Conservation (phyloP, 2,113 vertebrate genomes). For the Phycodurus eques region DNA sequence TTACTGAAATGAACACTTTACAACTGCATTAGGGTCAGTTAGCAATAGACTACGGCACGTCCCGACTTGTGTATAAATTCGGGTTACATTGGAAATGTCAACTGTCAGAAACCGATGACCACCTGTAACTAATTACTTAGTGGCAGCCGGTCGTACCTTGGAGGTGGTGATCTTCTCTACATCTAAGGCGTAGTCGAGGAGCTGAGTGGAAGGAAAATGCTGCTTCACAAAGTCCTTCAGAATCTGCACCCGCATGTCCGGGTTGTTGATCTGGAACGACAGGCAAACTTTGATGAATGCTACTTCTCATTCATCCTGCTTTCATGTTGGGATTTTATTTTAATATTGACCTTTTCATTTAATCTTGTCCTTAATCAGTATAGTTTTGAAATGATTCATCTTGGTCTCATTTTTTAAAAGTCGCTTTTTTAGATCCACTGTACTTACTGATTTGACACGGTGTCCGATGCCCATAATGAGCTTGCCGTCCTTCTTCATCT, state of each 20-base stretch:
- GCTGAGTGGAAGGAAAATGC: slow-evolving; percentile 86
- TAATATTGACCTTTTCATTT: too few relatives aligned
- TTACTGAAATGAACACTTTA: too few relatives aligned
- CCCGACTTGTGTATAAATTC: too few relatives aligned
- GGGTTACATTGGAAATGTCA: too few relatives aligned
- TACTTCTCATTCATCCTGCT: neutral
- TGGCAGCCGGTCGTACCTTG: slow-evolving; percentile 73
- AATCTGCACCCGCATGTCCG: slow-evolving; percentile 96
- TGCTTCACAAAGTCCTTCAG: slow-evolving; percentile 94
- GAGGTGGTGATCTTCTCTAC: slow-evolving; percentile 98
- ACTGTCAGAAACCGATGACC: too few relatives aligned
- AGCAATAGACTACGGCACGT: too few relatives aligned
- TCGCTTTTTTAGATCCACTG: too few relatives aligned
- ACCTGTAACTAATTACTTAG: neutral
- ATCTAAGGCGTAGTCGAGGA: slow-evolving; percentile 90
- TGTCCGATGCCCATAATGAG: slow-evolving; percentile 99
- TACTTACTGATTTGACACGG: slow-evolving; percentile 89
- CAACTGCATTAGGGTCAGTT: too few relatives aligned
- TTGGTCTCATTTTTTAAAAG: too few relatives aligned
- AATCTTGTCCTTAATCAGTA: too few relatives aligned
- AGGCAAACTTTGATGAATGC: neutral
- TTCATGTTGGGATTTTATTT: too few relatives aligned
- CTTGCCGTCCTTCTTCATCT: slow-evolving; percentile 99
- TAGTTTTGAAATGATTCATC: too few relatives aligned
- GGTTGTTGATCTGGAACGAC: slow-evolving; percentile 89